Evolutionary conservation across 1,140 invertebrate species (phyloP).

Genomic region (Saccostrea echinata): DNA sequence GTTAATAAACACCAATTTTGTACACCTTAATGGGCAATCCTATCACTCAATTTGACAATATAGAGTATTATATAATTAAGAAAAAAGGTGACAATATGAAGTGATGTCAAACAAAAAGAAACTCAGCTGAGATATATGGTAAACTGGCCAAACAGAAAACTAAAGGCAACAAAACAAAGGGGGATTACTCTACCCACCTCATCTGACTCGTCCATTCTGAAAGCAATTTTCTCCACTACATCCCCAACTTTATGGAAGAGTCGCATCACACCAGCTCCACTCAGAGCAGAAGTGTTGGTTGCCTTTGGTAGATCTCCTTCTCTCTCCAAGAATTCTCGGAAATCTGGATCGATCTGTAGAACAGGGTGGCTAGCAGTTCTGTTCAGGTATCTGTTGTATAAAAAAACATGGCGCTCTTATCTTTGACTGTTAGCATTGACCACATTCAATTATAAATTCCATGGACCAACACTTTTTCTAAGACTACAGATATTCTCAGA

Average conservation of each 20-base stretch:
- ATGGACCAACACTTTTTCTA: not conserved
- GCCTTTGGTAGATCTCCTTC: constrained; percentile 96
- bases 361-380: constrained; percentile 94
- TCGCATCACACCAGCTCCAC: constrained; percentile 95
- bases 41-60: too few species aligned
- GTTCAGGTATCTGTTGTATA: constrained; percentile 87
- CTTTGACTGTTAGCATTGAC: not conserved
- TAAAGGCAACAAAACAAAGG: not conserved
- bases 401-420: not conserved
- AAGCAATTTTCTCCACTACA: constrained; percentile 99
- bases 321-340: constrained; percentile 97
- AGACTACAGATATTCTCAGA: not conserved
- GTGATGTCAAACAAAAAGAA: constrained; percentile 20
- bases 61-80: too few species aligned
- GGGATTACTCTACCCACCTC: constrained; percentile 85
- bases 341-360: constrained; percentile 95
- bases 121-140: constrained; percentile 22
- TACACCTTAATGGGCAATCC: too few species aligned
- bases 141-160: constrained; percentile 22
- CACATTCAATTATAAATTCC: not conserved
- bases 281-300: constrained; percentile 96
- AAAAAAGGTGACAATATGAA: not conserved
- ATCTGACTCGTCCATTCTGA: constrained; percentile 99
- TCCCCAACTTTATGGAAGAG: constrained; percentile 98
- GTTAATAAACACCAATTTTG: too few species aligned